A percentile compares a stretch with the other conserved stretches of the same genome.
phyloP scores from a whole-genome alignment of 2,113 vertebrate species.

The Proteles cristata region DNA sequence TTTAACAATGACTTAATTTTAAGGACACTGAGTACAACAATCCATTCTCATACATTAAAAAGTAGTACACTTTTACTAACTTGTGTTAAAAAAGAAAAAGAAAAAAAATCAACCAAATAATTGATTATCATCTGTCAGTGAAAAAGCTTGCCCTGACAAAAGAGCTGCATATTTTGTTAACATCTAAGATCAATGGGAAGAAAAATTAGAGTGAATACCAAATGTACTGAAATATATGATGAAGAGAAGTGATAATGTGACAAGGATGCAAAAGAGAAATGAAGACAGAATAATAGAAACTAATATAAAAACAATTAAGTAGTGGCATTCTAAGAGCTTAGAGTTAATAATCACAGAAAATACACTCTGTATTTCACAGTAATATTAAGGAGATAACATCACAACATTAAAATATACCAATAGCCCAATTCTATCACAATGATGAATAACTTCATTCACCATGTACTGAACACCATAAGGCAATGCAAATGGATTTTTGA shows the following conservation, averaged over 20 bases:
- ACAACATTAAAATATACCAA: neutral
- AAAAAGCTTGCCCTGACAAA: conserved; percentile 33
- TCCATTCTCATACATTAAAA: neutral
- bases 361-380: conserved; percentile 2
- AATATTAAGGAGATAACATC: neutral
- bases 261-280: neutral
- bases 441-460: conserved; percentile 4
- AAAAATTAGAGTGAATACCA: conserved; percentile 39
- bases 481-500: neutral
- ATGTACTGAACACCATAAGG: neutral
- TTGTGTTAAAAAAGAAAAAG: neutral
- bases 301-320: neutral
- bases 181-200: neutral
- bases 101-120: neutral
- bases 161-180: neutral
- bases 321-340: neutral
- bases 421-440: neutral
- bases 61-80: conserved; percentile 21
- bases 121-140: neutral
- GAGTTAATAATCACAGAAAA: conserved; percentile 49
- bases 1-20: conserved; percentile 6
- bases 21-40: neutral
- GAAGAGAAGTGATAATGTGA: neutral
- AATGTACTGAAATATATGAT: neutral
- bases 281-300: conserved; percentile 14